phyloP scores from a whole-genome alignment of 2,888 invertebrate species.

The Encarsia formosa region DNA sequence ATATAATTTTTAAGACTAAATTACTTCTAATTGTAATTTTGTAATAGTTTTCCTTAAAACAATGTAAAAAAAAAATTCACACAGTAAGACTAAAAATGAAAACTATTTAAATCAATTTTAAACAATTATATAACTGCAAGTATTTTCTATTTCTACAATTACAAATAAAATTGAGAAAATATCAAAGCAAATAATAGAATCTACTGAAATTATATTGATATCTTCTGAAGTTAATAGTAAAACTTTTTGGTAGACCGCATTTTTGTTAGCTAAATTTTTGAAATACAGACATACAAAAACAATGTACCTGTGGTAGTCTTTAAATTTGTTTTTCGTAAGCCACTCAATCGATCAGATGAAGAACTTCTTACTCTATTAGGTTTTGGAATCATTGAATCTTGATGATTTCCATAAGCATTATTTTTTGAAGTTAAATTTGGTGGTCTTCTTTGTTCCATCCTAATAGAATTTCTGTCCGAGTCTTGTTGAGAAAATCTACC shows the following conservation, averaged over 20 bases:
- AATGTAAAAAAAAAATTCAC: not conserved
- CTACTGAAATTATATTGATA: too few species aligned
- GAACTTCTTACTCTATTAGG: slow-evolving; percentile 36
- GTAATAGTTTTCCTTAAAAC: not conserved
- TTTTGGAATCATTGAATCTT: slow-evolving; percentile 39
- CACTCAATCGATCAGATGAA: slow-evolving; percentile 34
- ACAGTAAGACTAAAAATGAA: not conserved
- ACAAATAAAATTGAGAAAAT: too few species aligned
- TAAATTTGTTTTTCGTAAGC: slow-evolving; percentile 33
- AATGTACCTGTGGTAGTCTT: slow-evolving; percentile 34
- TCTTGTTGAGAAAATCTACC: slow-evolving; percentile 10
- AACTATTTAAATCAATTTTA: too few species aligned
- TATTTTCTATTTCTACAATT: too few species aligned
- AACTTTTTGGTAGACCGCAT: too few species aligned
- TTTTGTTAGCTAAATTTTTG: too few species aligned
- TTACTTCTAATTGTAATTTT: not conserved
- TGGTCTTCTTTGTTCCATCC: slow-evolving; percentile 31
- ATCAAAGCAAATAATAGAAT: too few species aligned
- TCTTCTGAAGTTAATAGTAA: too few species aligned
- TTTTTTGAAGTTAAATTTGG: slow-evolving; percentile 29
- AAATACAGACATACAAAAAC: not conserved
- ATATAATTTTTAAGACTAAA: too few species aligned
- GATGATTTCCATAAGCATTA: slow-evolving; percentile 25
- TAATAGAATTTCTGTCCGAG: slow-evolving; percentile 14
- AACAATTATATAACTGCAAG: too few species aligned